Conservation (phyloP, 2,113 vertebrate genomes). For the Vidua chalybeata region DNA sequence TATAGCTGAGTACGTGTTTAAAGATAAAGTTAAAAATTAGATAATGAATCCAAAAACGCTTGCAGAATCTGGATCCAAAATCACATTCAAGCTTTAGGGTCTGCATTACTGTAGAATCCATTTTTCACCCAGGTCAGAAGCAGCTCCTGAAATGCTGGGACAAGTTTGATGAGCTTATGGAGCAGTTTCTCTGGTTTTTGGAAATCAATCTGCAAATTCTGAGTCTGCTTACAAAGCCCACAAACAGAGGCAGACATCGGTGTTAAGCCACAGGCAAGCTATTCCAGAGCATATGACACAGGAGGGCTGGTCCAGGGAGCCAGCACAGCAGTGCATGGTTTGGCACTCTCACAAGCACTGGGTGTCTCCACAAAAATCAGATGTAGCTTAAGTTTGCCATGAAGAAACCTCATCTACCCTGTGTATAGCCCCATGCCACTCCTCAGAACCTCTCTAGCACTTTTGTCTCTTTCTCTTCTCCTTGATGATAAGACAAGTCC, state of each 20-base stretch:
- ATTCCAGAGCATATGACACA: neutral
- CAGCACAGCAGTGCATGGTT: fast-evolving
- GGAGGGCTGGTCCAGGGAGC: neutral
- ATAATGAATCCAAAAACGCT: neutral
- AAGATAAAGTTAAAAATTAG: neutral
- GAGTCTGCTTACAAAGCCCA: neutral
- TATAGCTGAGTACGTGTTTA: neutral
- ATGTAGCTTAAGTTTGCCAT: neutral
- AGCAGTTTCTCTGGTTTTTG: neutral
- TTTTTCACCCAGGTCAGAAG: neutral
- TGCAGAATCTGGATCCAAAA: neutral
- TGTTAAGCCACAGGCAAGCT: neutral
- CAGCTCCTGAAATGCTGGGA: neutral
- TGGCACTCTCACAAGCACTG: neutral
- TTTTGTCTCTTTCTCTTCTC: neutral
- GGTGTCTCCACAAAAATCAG: neutral
- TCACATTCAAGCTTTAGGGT: neutral
- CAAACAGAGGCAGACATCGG: neutral
- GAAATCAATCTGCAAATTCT: neutral
- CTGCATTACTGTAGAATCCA: neutral
- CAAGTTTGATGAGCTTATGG: neutral
- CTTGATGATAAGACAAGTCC: neutral
- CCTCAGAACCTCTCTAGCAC: neutral
- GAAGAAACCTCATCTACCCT: neutral
- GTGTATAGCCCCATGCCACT: neutral